A percentile compares a stretch with the other conserved stretches of the same genome.
These are phyloP conservation scores for Tychaedon coryphoeus DNA, from an alignment of 2,113 vertebrate species.

Conservation along the genomic window DNA sequence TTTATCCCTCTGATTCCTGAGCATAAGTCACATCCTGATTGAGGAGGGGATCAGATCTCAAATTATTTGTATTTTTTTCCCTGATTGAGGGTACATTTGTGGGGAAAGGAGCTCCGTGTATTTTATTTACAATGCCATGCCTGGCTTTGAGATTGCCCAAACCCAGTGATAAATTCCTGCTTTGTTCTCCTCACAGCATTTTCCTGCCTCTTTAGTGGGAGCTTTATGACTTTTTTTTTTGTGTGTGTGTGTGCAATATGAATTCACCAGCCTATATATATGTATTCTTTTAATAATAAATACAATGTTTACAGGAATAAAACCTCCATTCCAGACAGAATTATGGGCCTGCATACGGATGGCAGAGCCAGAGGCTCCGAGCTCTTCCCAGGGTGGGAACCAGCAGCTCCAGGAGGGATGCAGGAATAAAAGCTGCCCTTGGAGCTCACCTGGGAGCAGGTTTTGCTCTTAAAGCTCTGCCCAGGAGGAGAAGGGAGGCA, in stretches of 20 bases:
- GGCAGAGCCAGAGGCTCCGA: not conserved
- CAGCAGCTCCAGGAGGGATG: not conserved
- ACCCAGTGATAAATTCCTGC: constrained; percentile 5
- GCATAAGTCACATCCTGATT: constrained; percentile 3
- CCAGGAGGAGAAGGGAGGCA: not conserved
- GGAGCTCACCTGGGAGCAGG: not conserved
- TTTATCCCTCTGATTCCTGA: constrained; percentile 11
- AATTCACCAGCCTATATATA: not conserved
- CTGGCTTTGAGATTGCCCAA: not conserved
- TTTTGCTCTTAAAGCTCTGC: fast-evolving
- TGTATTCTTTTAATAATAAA: constrained; percentile 29
- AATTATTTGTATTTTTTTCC: not conserved
- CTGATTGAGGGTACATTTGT: constrained; percentile 28
- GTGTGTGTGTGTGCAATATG: not conserved
- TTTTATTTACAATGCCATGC: not conserved
- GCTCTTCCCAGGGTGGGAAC: not conserved
- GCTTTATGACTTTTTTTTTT: constrained; percentile 9
- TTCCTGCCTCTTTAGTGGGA: constrained; percentile 11
- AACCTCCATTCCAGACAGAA: not conserved
- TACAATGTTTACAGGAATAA: constrained; percentile 25
- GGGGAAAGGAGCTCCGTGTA: not conserved
- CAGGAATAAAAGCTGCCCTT: not conserved
- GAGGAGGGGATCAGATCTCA: not conserved
- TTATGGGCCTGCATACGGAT: not conserved
- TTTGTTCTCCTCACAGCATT: constrained; percentile 34